phyloP scores from a whole-genome alignment of 2,888 invertebrate genomes.

The Drosophila buzzatii region DNA sequence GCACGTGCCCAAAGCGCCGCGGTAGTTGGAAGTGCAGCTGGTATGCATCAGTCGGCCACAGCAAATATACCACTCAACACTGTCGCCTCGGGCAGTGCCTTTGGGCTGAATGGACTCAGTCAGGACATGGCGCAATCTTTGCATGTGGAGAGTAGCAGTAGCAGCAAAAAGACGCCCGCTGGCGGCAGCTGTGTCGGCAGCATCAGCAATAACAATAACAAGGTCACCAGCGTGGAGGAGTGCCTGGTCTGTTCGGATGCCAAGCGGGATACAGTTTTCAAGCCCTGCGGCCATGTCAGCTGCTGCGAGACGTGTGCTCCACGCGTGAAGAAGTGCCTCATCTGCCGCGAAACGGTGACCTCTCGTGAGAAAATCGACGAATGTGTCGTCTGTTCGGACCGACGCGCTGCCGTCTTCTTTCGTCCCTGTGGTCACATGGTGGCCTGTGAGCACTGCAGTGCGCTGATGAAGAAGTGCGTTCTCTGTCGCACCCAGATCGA shows the following conservation, averaged over 20 bases:
- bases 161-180: slow-evolving; percentile 28
- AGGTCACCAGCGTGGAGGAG: slow-evolving; percentile 89
- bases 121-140: slow-evolving; percentile 77
- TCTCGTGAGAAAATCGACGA: slow-evolving; percentile 95
- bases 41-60: slow-evolving; percentile 70
- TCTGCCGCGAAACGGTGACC: slow-evolving; percentile 94
- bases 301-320: slow-evolving; percentile 96
- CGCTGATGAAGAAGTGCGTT: slow-evolving; percentile 98
- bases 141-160: slow-evolving; percentile 54
- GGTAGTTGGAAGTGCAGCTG: slow-evolving; percentile 37
- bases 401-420: slow-evolving; percentile 95
- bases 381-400: slow-evolving; percentile 98
- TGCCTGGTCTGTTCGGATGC: slow-evolving; percentile 97
- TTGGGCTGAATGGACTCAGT: slow-evolving; percentile 60
- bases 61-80: slow-evolving; percentile 67
- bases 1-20: slow-evolving; percentile 72
- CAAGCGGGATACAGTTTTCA: slow-evolving; percentile 94
- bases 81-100: slow-evolving; percentile 43
- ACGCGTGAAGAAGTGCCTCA: slow-evolving; percentile 96
- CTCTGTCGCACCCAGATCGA: slow-evolving; percentile 96
- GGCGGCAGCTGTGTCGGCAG: neutral
- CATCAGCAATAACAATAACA: slow-evolving; percentile 60
- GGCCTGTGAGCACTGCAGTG: slow-evolving; percentile 91
- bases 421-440: slow-evolving; percentile 97
- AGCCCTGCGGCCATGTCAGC: slow-evolving; percentile 96